Percentiles rank a stretch among this genome's conserved stretches.
Evolutionary conservation across 2,797 vertebrate species (phyloP).

Genomic region (Spinus pinus): DNA sequence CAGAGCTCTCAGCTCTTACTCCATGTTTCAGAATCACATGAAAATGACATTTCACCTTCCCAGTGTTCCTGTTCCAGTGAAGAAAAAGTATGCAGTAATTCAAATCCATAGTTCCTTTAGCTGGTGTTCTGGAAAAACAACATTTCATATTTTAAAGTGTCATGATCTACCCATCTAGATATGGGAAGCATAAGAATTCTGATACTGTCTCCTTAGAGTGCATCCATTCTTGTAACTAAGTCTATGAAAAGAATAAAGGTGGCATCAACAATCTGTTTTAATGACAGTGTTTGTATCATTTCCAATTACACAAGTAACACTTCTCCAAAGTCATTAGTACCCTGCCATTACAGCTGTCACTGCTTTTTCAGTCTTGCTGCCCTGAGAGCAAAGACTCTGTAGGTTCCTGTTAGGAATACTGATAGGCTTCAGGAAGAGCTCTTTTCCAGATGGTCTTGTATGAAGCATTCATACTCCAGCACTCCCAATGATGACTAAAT

Average conservation of each 20-base stretch:
- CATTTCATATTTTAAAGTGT: background rate
- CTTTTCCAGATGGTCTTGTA: background rate
- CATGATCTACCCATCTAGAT: background rate
- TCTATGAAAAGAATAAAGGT: slow-evolving; percentile 22
- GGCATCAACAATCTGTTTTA: slow-evolving; percentile 9
- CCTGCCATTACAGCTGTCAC: background rate
- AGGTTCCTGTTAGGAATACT: background rate
- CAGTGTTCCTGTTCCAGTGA: background rate
- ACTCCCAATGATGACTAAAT: background rate
- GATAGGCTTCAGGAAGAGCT: background rate
- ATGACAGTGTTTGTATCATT: background rate
- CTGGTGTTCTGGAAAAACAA: background rate
- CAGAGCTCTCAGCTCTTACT: background rate
- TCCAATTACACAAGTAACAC: background rate
- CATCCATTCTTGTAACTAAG: background rate
- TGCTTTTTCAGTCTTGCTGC: background rate
- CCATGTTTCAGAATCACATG: background rate
- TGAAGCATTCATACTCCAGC: background rate
- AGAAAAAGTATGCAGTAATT: background rate
- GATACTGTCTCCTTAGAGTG: background rate
- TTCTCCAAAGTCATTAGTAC: slow-evolving; percentile 7
- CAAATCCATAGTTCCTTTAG: background rate
- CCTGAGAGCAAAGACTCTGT: background rate
- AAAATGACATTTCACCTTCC: background rate
- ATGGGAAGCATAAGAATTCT: slow-evolving; percentile 11